Evolutionary conservation across 1,140 invertebrate species (phyloP).

Genomic region (Musca domestica): DNA sequence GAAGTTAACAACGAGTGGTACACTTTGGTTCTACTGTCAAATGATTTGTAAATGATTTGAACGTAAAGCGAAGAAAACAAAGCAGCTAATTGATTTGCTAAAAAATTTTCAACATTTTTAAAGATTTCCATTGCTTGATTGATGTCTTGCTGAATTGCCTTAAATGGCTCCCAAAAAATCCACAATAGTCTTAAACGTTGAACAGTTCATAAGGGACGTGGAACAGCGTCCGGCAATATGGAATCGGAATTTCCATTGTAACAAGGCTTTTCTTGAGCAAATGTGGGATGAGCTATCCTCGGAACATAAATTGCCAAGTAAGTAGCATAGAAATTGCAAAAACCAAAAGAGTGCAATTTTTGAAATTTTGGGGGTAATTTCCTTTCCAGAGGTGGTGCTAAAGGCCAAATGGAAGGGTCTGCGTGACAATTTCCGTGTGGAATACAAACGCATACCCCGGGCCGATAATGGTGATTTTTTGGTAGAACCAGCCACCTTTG

Average conservation of each 20-base stretch:
- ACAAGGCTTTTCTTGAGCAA: slow-evolving; percentile 51
- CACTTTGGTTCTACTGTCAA: too few species aligned
- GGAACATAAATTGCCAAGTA: slow-evolving; percentile 50
- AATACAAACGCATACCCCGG: slow-evolving; percentile 52
- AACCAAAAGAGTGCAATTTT: neutral
- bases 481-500: slow-evolving; percentile 47
- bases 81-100: neutral
- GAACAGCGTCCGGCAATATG: slow-evolving; percentile 52
- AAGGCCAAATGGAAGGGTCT: slow-evolving; percentile 55
- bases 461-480: slow-evolving; percentile 49
- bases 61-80: too few species aligned
- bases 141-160: neutral
- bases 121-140: too few species aligned
- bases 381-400: slow-evolving; percentile 44
- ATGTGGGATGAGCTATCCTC: slow-evolving; percentile 52
- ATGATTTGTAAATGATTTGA: too few species aligned
- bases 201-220: slow-evolving; percentile 52
- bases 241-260: slow-evolving; percentile 53
- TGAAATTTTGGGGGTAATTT: neutral
- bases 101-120: neutral
- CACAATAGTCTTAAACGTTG: slow-evolving; percentile 51
- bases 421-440: slow-evolving; percentile 52
- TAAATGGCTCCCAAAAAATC: slow-evolving; percentile 53
- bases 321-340: slow-evolving; percentile 25
- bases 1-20: too few species aligned